Percentiles rank a stretch among this genome's conserved stretches.
Conservation (phyloP, 2,888 invertebrate species). For the Iphiclides podalirius region DNA sequence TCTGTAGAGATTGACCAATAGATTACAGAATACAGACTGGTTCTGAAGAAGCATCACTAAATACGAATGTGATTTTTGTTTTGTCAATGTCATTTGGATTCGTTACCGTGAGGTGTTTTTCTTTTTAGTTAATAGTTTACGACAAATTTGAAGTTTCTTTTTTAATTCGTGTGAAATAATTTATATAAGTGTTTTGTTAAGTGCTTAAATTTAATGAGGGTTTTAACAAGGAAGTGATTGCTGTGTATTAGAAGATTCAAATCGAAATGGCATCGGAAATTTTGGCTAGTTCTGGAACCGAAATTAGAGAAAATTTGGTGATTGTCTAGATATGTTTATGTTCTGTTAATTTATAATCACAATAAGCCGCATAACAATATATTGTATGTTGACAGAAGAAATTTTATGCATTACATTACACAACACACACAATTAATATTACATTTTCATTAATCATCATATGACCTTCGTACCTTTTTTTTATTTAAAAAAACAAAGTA, state of each 20-base stretch:
- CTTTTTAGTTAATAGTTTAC: not conserved
- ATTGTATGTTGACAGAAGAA: no score
- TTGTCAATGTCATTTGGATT: constrained; percentile 3
- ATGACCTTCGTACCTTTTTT: constrained; percentile 31
- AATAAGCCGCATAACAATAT: no score
- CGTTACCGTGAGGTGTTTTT: not conserved
- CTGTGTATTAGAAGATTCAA: not conserved
- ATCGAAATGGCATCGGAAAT: constrained; percentile 58
- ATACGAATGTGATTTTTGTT: constrained; percentile 12
- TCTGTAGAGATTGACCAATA: no score
- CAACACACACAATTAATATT: no score
- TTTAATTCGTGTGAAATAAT: not conserved
- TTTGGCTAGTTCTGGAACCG: constrained; percentile 46
- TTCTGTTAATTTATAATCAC: constrained; percentile 4
- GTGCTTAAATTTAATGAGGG: constrained; percentile 3
- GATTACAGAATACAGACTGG: no score
- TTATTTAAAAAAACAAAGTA: not conserved
- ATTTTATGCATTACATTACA: no score
- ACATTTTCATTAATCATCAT: no score
- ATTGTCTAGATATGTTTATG: constrained; percentile 27
- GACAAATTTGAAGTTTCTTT: constrained; percentile 1
- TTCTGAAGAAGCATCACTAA: no score
- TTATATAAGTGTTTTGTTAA: constrained; percentile 4
- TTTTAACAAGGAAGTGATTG: not conserved
- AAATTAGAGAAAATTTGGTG: constrained; percentile 73